These are phyloP conservation scores for Coleophora flavipennella DNA, from an alignment of 2,888 invertebrate genomes.

Conservation along the genomic window DNA sequence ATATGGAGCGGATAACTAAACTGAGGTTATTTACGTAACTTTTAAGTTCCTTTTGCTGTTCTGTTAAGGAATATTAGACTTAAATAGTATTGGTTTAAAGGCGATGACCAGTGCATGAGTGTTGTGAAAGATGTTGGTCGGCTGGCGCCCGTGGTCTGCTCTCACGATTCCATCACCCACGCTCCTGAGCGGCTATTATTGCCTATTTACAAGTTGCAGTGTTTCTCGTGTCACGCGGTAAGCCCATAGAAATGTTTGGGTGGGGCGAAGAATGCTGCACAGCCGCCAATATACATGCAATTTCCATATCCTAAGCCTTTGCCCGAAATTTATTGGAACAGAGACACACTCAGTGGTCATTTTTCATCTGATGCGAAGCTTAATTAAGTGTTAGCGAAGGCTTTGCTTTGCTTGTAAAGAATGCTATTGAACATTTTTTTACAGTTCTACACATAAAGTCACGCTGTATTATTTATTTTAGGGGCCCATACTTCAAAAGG, in stretches of 20 bases:
- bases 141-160: constrained; percentile 30
- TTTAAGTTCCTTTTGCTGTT: constrained; percentile 17
- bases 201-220: constrained; percentile 9
- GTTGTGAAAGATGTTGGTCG: constrained; percentile 18
- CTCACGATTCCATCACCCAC: constrained; percentile 47
- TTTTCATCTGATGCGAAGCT: no score
- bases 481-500: no score
- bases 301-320: no score
- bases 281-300: neutral
- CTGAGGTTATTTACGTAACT: constrained; percentile 31
- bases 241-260: neutral
- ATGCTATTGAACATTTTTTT: no score
- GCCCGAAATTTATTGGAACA: no score
- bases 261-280: neutral
- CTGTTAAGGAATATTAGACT: constrained; percentile 15
- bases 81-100: constrained; percentile 18
- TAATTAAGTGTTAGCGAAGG: no score
- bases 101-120: constrained; percentile 13
- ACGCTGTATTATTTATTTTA: no score
- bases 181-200: constrained; percentile 17
- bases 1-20: constrained; percentile 31
- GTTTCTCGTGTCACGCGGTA: neutral
- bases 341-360: no score
- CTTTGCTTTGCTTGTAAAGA: neutral
- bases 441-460: no score